Evolutionary conservation across 2,113 vertebrate genomes (phyloP), one percentile per base, ranked within the genome.

Genomic region (Ammospiza caudacuta): DNA sequence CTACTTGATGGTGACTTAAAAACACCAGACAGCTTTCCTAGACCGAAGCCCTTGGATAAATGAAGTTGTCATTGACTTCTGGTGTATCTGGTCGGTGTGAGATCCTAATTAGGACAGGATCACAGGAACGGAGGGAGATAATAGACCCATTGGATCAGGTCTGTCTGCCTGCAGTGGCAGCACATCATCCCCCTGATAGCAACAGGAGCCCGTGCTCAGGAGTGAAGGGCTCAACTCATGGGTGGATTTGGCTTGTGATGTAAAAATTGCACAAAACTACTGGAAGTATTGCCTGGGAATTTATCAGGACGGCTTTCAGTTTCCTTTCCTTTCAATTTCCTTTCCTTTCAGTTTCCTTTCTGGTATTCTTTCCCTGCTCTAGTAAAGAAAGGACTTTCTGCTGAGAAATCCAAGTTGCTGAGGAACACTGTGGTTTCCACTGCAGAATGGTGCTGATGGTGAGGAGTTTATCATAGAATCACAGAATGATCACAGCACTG

Each of bases 11-110:
- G 92, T 93, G 92, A 96, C 94, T 97, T 96, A 92, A 96, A 97
- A 97, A 95, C 94, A 94, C 76, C 85, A 92, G 95, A 93, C 96
- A 97, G 95, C 94, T 94, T 82, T 69, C 73, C 95, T 57, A 78
- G 92, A 51, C 82, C 24, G 44, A 68, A 93, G 93, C 90, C 90
- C 86, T 89, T 64, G 90, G 94, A 96, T 95, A 96, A 96, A 96
- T 97, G 95, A 96, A 96, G 95, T 96, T 97, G 95, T 97, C 95
- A 96, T 96, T 96, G 96, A 95, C 95, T 97, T 89, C 92, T 96
- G 93, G 88, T 96, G 93, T 95, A 94, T 93, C 92, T 94, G 93
- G 94, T 89, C 31, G 58, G 88, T 84, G 90, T 93, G 95, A 96
- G 96, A 95, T 95, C 95, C 96, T 96, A 96, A 97, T 97, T 97